phyloP scores from a whole-genome alignment of 2,888 invertebrate species.

The Trachelus tabidus region DNA sequence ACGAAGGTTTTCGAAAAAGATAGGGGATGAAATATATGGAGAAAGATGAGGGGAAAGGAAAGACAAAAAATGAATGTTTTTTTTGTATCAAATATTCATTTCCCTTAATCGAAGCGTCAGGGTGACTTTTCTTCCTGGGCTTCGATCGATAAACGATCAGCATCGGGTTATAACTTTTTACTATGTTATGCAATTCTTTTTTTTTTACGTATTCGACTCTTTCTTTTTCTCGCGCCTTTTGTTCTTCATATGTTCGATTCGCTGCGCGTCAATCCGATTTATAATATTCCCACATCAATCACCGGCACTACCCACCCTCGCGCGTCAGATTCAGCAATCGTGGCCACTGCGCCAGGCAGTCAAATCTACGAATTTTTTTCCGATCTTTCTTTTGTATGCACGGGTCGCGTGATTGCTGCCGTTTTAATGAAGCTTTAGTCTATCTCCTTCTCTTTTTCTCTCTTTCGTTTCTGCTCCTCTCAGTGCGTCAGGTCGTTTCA shows the following conservation, averaged over 20 bases:
- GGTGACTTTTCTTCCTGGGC: not conserved
- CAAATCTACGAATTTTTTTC: not conserved
- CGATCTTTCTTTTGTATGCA: not conserved
- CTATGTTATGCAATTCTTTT: not conserved
- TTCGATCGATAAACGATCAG: not conserved
- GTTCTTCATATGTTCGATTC: not conserved
- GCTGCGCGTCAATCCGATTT: not conserved
- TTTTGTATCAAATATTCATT: not conserved
- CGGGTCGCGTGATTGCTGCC: not conserved
- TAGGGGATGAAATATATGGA: not conserved
- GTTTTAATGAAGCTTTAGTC: not conserved
- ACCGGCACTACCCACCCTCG: not conserved
- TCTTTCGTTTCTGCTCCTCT: not conserved
- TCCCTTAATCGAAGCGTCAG: not conserved
- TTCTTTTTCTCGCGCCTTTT: not conserved
- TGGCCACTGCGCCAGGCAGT: not conserved
- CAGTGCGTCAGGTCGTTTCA: not conserved
- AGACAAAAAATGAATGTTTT: not conserved
- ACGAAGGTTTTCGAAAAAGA: not conserved
- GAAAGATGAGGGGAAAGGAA: not conserved
- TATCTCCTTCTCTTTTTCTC: not conserved
- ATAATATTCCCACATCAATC: slow-evolving; percentile 2
- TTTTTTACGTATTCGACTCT: not conserved
- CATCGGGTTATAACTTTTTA: not conserved
- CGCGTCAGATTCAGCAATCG: not conserved